phyloP scores from a whole-genome alignment of 2,113 vertebrate genomes.

The Daphoenositta chrysoptera region DNA sequence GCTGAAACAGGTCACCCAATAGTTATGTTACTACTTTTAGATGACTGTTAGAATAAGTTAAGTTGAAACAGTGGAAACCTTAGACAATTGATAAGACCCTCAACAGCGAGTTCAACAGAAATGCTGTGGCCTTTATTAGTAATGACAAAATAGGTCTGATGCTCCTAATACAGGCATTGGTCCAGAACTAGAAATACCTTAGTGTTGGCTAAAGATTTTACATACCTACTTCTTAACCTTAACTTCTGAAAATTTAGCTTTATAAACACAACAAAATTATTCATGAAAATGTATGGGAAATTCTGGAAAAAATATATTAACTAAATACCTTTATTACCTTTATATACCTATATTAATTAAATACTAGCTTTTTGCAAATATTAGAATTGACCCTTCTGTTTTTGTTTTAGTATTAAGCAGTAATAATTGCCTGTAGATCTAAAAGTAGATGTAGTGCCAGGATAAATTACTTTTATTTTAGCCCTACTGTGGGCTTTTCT shows the following conservation, averaged over 20 bases:
- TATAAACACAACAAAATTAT: background rate
- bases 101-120: background rate
- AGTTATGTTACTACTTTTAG: background rate
- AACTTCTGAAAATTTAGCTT: background rate
- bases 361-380: background rate
- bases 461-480: background rate
- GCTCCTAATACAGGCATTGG: background rate
- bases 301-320: background rate
- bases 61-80: background rate
- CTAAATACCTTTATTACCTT: background rate
- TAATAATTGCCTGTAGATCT: background rate
- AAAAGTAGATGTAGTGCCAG: fast-evolving
- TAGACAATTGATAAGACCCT: background rate
- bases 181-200: background rate
- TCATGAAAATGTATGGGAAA: background rate
- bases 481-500: background rate
- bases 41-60: background rate
- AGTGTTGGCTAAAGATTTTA: background rate
- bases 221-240: background rate
- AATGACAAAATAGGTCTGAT: background rate
- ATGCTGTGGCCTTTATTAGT: background rate
- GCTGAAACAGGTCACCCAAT: background rate
- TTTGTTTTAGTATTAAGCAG: background rate
- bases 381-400: background rate
- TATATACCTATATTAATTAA: background rate